A percentile compares a stretch with the other conserved stretches of the same genome.
Evolutionary conservation across 2,888 invertebrate species (phyloP).

Genomic region (Liposcelis brunnea): DNA sequence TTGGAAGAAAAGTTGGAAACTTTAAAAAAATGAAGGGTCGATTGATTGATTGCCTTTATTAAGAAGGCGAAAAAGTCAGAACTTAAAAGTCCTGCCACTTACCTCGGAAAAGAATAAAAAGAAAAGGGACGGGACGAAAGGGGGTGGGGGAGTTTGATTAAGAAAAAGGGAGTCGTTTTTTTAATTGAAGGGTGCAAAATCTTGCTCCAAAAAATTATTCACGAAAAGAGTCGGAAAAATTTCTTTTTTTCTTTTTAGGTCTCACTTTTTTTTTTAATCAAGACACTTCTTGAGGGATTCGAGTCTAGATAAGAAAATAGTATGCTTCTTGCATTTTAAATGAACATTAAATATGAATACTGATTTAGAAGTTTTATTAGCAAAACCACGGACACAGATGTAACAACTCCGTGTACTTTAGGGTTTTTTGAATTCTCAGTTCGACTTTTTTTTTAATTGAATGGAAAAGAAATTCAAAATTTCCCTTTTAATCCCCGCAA

Average conservation of each 20-base stretch:
- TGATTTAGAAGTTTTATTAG: neutral
- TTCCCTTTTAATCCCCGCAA: neutral
- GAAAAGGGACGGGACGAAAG: neutral
- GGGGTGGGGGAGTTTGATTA: too few relatives aligned
- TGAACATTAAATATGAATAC: constrained; percentile 9
- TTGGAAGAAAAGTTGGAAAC: constrained; percentile 1
- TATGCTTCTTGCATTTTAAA: constrained; percentile 6
- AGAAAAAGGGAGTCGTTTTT: too few relatives aligned
- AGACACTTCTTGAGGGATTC: constrained; percentile 5
- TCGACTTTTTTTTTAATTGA: neutral
- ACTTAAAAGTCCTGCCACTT: constrained; percentile 8
- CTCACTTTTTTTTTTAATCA: constrained; percentile 7
- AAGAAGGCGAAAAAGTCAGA: constrained; percentile 6
- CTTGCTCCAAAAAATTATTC: neutral
- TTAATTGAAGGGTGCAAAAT: too few relatives aligned
- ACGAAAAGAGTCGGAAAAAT: too few relatives aligned
- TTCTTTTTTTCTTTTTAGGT: too few relatives aligned
- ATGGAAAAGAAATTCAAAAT: neutral
- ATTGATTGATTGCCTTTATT: constrained; percentile 10
- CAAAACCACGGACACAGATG: constrained; percentile 1
- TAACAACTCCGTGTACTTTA: neutral
- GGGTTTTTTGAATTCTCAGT: constrained; percentile 2
- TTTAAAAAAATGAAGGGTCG: constrained; percentile 8
- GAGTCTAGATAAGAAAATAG: constrained; percentile 3
- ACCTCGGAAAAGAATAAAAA: constrained; percentile 1